Evolutionary conservation across 2,888 invertebrate species (phyloP).

Genomic region (Phania funesta): DNA sequence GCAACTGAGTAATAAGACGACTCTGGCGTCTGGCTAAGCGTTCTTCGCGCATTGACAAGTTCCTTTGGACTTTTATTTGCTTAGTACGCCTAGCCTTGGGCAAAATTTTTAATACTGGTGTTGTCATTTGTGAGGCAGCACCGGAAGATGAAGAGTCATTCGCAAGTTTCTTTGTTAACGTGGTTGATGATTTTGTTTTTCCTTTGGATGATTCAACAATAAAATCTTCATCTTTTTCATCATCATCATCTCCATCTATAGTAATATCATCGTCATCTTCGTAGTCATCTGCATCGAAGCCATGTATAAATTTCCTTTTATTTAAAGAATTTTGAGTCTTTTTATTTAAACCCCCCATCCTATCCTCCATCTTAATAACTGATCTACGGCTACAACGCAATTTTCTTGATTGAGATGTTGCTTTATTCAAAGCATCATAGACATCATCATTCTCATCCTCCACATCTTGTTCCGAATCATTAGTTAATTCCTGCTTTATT

Average conservation of each 20-base stretch:
- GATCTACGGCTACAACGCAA: slow-evolving; percentile 60
- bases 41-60: slow-evolving; percentile 45
- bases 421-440: slow-evolving; percentile 3
- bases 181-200: slow-evolving; percentile 32
- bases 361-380: slow-evolving; percentile 78
- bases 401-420: slow-evolving; percentile 15
- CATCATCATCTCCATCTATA: slow-evolving; percentile 57
- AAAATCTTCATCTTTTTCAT: slow-evolving; percentile 65
- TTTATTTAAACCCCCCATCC: slow-evolving; percentile 77
- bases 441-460: slow-evolving; percentile 54
- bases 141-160: not conserved
- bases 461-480: slow-evolving; percentile 30
- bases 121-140: not conserved
- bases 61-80: slow-evolving; percentile 6
- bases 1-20: slow-evolving; percentile 52
- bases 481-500: slow-evolving; percentile 35
- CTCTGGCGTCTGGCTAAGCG: slow-evolving; percentile 52
- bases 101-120: not conserved
- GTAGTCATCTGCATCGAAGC: slow-evolving; percentile 55
- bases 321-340: slow-evolving; percentile 55
- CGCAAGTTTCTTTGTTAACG: slow-evolving; percentile 16
- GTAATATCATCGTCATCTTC: slow-evolving; percentile 50
- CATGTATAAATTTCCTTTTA: slow-evolving; percentile 37
- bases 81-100: not conserved
- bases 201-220: slow-evolving; percentile 35